Evolutionary conservation across 2,113 vertebrate species (phyloP).

Genomic region (Paramormyrops kingsleyae): DNA sequence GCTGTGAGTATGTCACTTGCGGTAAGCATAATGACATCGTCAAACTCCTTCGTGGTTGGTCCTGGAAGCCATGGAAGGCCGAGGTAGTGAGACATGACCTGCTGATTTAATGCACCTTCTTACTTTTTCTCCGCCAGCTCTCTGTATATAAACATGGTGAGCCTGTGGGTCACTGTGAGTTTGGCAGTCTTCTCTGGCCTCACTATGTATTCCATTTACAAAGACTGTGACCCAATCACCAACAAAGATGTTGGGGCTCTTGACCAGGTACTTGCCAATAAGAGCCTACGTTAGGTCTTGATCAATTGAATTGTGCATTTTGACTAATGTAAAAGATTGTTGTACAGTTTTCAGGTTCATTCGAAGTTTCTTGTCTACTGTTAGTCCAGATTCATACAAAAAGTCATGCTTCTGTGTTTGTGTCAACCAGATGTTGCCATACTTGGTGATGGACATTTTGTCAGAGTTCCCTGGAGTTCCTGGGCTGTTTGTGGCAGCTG

Average conservation of each 20-base stretch:
- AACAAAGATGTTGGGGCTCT: slow-evolving; percentile 44
- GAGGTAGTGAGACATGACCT: neutral
- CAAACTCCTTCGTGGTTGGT: neutral
- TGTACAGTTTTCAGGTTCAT: neutral
- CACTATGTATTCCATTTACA: slow-evolving; percentile 69
- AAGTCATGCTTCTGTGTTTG: slow-evolving; percentile 6
- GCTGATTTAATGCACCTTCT: neutral
- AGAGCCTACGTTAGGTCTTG: neutral
- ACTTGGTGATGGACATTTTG: slow-evolving; percentile 88
- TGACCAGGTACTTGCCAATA: slow-evolving; percentile 56
- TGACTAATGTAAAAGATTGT: neutral
- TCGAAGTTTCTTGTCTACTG: neutral
- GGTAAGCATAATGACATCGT: neutral
- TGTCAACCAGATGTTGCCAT: slow-evolving; percentile 78
- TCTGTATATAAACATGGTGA: slow-evolving; percentile 66
- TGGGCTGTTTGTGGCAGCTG: slow-evolving; percentile 90
- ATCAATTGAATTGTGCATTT: neutral
- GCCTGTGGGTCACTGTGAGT: slow-evolving; percentile 61
- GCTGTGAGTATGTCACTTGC: neutral
- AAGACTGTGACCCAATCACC: slow-evolving; percentile 60
- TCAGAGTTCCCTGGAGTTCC: slow-evolving; percentile 77
- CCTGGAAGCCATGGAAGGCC: neutral
- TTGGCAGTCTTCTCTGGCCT: slow-evolving; percentile 63
- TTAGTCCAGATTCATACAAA: neutral
- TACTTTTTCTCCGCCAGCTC: slow-evolving; percentile 45